Evolutionary conservation across 2,113 vertebrate genomes (phyloP).

Genomic region (Zapornia atra): DNA sequence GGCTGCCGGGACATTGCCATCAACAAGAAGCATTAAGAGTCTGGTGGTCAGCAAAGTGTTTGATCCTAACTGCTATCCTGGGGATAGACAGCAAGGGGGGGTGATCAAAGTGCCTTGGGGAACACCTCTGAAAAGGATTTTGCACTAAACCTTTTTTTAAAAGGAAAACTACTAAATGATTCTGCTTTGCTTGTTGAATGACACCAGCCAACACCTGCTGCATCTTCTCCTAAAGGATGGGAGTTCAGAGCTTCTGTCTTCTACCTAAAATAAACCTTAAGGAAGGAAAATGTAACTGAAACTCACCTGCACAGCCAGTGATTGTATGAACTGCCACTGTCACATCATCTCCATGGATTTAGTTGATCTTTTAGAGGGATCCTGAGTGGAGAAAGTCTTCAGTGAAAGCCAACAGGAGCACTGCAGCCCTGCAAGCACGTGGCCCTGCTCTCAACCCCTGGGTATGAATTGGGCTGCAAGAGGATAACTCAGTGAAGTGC

Average conservation of each 20-base stretch:
- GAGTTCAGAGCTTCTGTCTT: not conserved
- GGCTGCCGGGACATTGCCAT: not conserved
- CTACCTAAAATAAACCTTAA: not conserved
- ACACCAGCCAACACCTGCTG: not conserved
- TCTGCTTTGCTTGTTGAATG: not conserved
- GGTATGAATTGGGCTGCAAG: not conserved
- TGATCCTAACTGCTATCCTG: not conserved
- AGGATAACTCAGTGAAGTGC: not conserved
- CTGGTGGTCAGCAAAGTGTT: not conserved
- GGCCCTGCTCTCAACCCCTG: not conserved
- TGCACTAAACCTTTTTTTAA: constrained; percentile 19
- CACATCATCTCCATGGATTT: constrained; percentile 53
- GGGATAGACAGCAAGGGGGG: not conserved
- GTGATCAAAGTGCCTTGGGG: constrained; percentile 34
- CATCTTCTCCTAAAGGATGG: not conserved
- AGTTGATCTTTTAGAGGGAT: constrained; percentile 37
- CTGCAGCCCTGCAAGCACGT: not conserved
- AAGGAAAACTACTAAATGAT: not conserved
- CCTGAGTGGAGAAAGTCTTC: not conserved
- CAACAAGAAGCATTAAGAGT: not conserved
- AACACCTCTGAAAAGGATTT: not conserved
- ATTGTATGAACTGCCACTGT: constrained; percentile 64
- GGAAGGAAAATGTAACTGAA: constrained; percentile 30
- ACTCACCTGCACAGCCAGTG: constrained; percentile 72
- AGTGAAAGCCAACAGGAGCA: not conserved